Evolutionary conservation across 2,797 vertebrate species (phyloP).

Genomic region (Chelon labrosus): DNA sequence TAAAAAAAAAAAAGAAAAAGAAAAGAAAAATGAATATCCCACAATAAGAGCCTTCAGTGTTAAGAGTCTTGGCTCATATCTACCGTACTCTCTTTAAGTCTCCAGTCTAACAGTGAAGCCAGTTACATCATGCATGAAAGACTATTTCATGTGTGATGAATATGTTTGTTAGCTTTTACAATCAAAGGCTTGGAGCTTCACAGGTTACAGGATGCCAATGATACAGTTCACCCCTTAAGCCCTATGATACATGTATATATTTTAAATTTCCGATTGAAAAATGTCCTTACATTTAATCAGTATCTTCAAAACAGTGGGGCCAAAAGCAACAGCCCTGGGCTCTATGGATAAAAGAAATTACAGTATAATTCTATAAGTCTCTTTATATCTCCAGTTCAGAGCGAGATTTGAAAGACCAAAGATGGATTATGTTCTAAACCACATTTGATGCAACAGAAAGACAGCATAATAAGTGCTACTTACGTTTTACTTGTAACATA

Average conservation of each 20-base stretch:
- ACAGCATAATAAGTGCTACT: too few species aligned
- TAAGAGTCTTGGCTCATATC: background rate
- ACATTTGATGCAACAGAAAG: too few species aligned
- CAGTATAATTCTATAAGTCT: too few species aligned
- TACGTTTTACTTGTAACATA: too few species aligned
- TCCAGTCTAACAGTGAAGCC: background rate
- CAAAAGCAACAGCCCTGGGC: background rate
- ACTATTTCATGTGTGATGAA: background rate
- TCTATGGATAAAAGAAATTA: background rate
- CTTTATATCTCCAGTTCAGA: too few species aligned
- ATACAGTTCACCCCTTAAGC: background rate
- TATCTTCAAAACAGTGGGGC: background rate
- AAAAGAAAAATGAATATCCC: background rate
- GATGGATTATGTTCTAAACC: too few species aligned
- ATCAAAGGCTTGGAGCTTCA: background rate
- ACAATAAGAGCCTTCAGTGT: conserved; percentile 1
- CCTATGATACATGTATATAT: background rate
- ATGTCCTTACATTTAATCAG: background rate
- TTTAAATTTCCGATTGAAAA: background rate
- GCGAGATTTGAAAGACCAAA: too few species aligned
- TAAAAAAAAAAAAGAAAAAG: conserved; percentile 12
- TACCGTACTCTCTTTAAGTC: conserved; percentile 6
- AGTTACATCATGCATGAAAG: background rate
- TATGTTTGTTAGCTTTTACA: conserved; percentile 8
- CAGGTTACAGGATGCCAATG: background rate